Conservation (phyloP, 2,888 invertebrate genomes). For the Amiota minor region DNA sequence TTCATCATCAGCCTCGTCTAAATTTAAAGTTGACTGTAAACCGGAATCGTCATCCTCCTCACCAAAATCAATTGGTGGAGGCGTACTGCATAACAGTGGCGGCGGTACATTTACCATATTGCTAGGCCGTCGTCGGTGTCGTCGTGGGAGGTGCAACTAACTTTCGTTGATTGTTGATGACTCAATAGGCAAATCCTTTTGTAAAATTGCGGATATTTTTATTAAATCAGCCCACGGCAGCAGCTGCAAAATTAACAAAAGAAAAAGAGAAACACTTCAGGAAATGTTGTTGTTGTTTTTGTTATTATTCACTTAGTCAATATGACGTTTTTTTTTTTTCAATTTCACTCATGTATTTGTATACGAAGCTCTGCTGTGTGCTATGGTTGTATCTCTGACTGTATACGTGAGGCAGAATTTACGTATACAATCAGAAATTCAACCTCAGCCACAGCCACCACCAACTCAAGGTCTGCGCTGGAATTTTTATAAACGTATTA, state of each 20-base stretch:
- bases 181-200: conserved; percentile 33
- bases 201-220: conserved; percentile 32
- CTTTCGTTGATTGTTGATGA: conserved; percentile 5
- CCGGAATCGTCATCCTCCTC: conserved; percentile 73
- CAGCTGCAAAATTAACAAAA: conserved; percentile 44
- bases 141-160: conserved; percentile 14
- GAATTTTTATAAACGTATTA: conserved; percentile 48
- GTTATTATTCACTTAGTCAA: not conserved
- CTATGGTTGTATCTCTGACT: not conserved
- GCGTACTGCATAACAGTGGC: conserved; percentile 76
- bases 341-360: conserved; percentile 41
- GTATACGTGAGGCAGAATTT: too few species aligned
- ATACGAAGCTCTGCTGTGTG: conserved; percentile 31
- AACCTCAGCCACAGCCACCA: conserved; percentile 23
- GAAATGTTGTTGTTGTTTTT: conserved; percentile 37
- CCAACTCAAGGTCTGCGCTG: conserved; percentile 62
- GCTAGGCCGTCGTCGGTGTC: conserved; percentile 53
- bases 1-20: conserved; percentile 72
- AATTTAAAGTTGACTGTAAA: conserved; percentile 58
- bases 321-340: conserved; percentile 46
- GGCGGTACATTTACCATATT: conserved; percentile 75
- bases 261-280: conserved; percentile 40
- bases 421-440: too few species aligned
- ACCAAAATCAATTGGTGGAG: conserved; percentile 75
- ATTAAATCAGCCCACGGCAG: conserved; percentile 45